A percentile compares a stretch with the other conserved stretches of the same genome.
phyloP scores from a whole-genome alignment of 2,113 vertebrate species.

The Eolophus roseicapilla region DNA sequence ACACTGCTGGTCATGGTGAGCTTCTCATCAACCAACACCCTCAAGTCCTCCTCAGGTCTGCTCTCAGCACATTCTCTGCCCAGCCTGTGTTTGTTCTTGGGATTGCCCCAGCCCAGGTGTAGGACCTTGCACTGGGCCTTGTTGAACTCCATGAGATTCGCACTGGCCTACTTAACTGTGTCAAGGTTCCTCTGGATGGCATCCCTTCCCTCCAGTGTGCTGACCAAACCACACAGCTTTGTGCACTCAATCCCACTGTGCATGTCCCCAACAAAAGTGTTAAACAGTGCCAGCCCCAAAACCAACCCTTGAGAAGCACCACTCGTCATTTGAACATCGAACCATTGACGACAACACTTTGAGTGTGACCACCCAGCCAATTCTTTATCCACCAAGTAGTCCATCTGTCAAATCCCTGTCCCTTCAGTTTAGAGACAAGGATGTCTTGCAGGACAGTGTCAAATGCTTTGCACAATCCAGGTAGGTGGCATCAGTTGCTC shows the following conservation, averaged over 20 bases:
- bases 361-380: neutral
- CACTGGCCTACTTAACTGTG: neutral
- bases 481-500: neutral
- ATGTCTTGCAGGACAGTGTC: neutral
- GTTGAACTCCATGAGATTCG: neutral
- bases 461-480: neutral
- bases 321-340: neutral
- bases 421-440: neutral
- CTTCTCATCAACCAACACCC: neutral
- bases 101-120: neutral
- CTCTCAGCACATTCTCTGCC: neutral
- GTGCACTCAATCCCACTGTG: neutral
- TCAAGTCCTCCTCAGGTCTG: neutral
- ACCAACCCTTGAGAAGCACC: neutral
- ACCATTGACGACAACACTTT: neutral
- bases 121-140: neutral
- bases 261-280: neutral
- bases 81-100: neutral
- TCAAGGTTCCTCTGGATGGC: neutral
- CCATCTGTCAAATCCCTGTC: neutral
- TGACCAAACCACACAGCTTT: neutral
- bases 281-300: neutral
- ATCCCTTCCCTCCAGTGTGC: neutral
- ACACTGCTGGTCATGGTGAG: neutral
- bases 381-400: neutral